Percentiles rank a stretch among this genome's conserved stretches.
These are phyloP conservation scores for Belgica antarctica DNA, from an alignment of 2,888 invertebrate genomes.

Conservation along the genomic window DNA sequence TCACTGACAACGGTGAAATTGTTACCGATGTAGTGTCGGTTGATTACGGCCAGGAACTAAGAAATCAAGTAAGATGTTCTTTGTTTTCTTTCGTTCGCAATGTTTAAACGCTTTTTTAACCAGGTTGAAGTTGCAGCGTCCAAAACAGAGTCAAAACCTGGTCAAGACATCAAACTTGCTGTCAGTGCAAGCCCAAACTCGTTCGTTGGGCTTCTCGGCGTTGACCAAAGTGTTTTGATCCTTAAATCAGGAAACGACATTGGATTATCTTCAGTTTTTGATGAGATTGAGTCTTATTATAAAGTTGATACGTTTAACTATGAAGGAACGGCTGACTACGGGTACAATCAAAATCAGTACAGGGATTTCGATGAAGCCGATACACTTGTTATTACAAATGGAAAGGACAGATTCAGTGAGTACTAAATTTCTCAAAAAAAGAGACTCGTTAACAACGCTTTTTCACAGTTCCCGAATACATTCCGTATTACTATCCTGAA, in stretches of 20 bases:
- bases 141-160: constrained; percentile 68
- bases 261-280: neutral
- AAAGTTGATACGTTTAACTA: neutral
- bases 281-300: neutral
- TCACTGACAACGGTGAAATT: constrained; percentile 68
- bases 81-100: neutral
- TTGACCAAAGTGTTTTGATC: constrained; percentile 77
- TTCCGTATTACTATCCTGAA: neutral
- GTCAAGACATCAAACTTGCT: constrained; percentile 71
- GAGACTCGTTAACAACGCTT: neutral
- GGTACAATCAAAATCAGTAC: neutral
- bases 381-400: constrained; percentile 40
- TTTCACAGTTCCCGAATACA: neutral
- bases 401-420: constrained; percentile 21
- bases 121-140: constrained; percentile 68
- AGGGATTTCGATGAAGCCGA: constrained; percentile 8
- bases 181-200: constrained; percentile 82
- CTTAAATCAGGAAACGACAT: constrained; percentile 67
- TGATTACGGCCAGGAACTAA: constrained; percentile 71
- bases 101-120: neutral
- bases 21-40: constrained; percentile 81
- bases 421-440: neutral
- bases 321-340: neutral
- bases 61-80: constrained; percentile 74
- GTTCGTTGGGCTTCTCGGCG: constrained; percentile 80